Percentiles rank a stretch among this genome's conserved stretches.
Evolutionary conservation across 2,113 vertebrate genomes (phyloP).

Genomic region (Nothobranchius kuhntae): DNA sequence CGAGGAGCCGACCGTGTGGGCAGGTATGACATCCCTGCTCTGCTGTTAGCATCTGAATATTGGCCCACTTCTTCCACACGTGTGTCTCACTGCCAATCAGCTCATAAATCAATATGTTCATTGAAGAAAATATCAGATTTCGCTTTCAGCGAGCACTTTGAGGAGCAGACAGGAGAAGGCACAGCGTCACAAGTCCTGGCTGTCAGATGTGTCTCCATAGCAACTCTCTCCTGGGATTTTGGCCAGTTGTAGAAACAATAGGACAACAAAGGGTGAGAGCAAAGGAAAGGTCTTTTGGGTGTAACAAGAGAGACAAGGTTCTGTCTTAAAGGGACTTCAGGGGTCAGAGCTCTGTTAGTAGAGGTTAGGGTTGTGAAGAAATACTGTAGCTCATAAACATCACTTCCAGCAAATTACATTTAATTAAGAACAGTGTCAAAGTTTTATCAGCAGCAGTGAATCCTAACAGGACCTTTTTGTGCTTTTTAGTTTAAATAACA

Average conservation of each 20-base stretch:
- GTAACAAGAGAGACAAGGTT: slow-evolving; percentile 15
- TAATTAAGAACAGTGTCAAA: too few species aligned
- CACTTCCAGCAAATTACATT: too few species aligned
- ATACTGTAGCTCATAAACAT: slow-evolving; percentile 11
- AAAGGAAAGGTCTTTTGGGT: too few species aligned
- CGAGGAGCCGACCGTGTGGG: slow-evolving; percentile 52
- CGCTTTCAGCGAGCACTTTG: slow-evolving; percentile 20
- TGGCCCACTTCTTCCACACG: background rate
- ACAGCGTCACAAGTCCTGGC: slow-evolving; percentile 15
- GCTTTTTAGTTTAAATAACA: too few species aligned
- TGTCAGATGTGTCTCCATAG: background rate
- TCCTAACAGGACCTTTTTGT: too few species aligned
- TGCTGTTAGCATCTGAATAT: background rate
- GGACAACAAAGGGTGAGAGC: too few species aligned
- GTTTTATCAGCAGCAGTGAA: too few species aligned
- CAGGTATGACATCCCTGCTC: slow-evolving; percentile 62
- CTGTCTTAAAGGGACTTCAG: slow-evolving; percentile 38
- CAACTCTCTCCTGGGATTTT: too few species aligned
- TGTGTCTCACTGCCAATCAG: slow-evolving; percentile 17
- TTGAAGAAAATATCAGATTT: slow-evolving; percentile 55
- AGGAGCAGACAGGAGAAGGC: slow-evolving; percentile 6
- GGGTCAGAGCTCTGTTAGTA: slow-evolving; percentile 36
- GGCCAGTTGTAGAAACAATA: too few species aligned
- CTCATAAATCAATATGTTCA: slow-evolving; percentile 39
- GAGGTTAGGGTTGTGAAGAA: slow-evolving; percentile 37